Evolutionary conservation across 2,888 invertebrate species (phyloP).

Genomic region (Aspidiotus destructor): DNA sequence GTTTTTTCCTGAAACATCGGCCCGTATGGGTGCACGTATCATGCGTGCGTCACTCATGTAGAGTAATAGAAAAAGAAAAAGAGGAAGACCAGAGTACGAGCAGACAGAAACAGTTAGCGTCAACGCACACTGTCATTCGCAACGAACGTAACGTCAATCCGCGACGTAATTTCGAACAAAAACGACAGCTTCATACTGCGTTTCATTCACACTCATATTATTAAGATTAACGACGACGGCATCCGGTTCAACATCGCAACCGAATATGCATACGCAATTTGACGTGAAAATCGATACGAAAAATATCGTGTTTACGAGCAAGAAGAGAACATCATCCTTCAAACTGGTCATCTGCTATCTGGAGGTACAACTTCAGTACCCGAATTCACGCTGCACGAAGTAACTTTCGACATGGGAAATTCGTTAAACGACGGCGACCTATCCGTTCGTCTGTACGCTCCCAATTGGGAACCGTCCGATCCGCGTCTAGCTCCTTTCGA

Average conservation of each 20-base stretch:
- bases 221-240: no score
- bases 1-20: no score
- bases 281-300: background rate
- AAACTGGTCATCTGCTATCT: conserved; percentile 38
- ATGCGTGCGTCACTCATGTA: no score
- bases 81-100: no score
- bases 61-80: no score
- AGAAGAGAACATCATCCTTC: background rate
- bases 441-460: conserved; percentile 41
- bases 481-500: conserved; percentile 36
- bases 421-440: conserved; percentile 36
- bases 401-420: conserved; percentile 16
- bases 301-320: background rate
- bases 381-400: conserved; percentile 34
- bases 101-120: no score
- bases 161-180: background rate
- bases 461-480: conserved; percentile 41
- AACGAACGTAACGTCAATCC: no score
- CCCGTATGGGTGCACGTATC: no score
- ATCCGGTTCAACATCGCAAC: no score
- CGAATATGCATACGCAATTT: no score
- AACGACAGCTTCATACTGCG: conserved; percentile 10
- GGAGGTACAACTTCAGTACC: conserved; percentile 38
- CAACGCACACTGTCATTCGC: no score
- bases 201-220: background rate